Percentiles rank a stretch among this genome's conserved stretches.
Evolutionary conservation across 2,888 invertebrate species (phyloP).

Genomic region (Ichneumoninae sp.): DNA sequence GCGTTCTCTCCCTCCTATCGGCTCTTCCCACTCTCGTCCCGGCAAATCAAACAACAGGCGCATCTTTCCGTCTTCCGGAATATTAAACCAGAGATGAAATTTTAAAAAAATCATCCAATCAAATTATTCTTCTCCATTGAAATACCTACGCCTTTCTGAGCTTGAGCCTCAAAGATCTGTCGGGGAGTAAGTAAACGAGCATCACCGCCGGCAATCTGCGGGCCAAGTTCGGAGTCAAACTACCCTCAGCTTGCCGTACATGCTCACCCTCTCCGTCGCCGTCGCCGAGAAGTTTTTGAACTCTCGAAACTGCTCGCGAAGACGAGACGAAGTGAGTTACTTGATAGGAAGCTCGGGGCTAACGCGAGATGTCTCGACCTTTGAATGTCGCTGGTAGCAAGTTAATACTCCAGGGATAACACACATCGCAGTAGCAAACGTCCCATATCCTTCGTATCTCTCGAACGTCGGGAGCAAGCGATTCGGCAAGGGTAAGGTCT

Average conservation of each 20-base stretch:
- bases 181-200: constrained; percentile 17
- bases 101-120: background rate
- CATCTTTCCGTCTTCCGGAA: background rate
- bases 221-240: constrained; percentile 59
- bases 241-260: constrained; percentile 39
- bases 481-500: constrained; percentile 17
- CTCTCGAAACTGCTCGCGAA: constrained; percentile 28
- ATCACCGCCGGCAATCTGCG: constrained; percentile 47
- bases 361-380: constrained; percentile 47
- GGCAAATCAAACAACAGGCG: background rate
- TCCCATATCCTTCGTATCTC: constrained; percentile 14
- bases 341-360: constrained; percentile 52
- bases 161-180: background rate
- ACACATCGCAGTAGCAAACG: constrained; percentile 6
- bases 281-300: constrained; percentile 60
- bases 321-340: constrained; percentile 51
- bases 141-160: background rate
- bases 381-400: constrained; percentile 47
- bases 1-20: background rate
- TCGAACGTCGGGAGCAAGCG: constrained; percentile 31
- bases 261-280: constrained; percentile 23
- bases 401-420: background rate
- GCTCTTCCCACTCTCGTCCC: background rate
- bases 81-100: background rate
- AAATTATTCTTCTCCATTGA: background rate